Percentiles rank a stretch among this genome's conserved stretches.
Evolutionary conservation across 1,140 invertebrate species (phyloP).

Genomic region (Anoplophora glabripennis): DNA sequence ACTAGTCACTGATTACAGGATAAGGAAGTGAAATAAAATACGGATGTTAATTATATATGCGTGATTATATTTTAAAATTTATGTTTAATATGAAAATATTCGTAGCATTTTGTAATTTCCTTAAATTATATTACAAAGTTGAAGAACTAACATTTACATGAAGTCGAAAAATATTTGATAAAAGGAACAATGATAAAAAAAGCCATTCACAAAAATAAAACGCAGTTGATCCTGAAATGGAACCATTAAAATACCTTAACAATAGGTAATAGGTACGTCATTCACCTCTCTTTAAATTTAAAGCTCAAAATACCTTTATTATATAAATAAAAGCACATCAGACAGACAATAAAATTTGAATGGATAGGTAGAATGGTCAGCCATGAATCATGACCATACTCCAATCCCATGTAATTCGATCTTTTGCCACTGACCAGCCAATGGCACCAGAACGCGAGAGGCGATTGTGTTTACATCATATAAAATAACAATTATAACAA

Average conservation of each 20-base stretch:
- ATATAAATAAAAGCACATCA: slow-evolving; percentile 46
- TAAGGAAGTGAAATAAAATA: slow-evolving; percentile 37
- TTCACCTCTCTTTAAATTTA: slow-evolving; percentile 46
- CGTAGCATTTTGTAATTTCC: slow-evolving; percentile 45
- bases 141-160: slow-evolving; percentile 30
- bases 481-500: slow-evolving; percentile 48
- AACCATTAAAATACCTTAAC: slow-evolving; percentile 42
- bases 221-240: slow-evolving; percentile 42
- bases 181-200: slow-evolving; percentile 35
- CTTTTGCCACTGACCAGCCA: slow-evolving; percentile 13
- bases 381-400: slow-evolving; percentile 27
- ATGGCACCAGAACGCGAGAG: slow-evolving; percentile 16
- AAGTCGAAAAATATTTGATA: slow-evolving; percentile 31
- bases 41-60: slow-evolving; percentile 41
- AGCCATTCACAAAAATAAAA: slow-evolving; percentile 44
- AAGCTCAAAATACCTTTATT: slow-evolving; percentile 46
- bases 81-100: slow-evolving; percentile 49
- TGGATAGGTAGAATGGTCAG: slow-evolving; percentile 29
- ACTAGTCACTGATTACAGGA: neutral
- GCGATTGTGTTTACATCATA: slow-evolving; percentile 33
- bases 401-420: slow-evolving; percentile 26
- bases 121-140: slow-evolving; percentile 44
- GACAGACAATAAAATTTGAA: slow-evolving; percentile 39
- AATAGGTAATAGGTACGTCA: slow-evolving; percentile 39
- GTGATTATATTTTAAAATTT: slow-evolving; percentile 48